Percentiles rank a stretch among this genome's conserved stretches.
Conservation (phyloP, 2,888 invertebrate species). For the Lucinisca nassula region DNA sequence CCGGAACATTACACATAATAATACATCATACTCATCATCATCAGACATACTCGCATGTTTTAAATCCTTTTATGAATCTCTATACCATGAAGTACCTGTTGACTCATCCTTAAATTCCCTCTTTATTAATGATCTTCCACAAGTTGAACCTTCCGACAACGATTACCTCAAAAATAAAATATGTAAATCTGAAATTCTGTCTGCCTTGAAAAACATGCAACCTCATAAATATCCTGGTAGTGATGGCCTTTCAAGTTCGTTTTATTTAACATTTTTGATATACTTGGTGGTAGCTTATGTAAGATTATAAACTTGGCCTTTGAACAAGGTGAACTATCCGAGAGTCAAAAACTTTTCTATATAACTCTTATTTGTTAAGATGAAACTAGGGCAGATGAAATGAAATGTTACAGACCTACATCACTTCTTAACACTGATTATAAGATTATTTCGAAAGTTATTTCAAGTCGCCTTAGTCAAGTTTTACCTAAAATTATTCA, state of each 20-base stretch:
- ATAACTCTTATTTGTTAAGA: conserved; percentile 68
- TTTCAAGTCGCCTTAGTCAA: conserved; percentile 55
- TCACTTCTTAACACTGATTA: conserved; percentile 69
- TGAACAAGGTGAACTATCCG: conserved; percentile 38
- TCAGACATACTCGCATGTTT: neutral
- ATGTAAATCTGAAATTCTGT: conserved; percentile 15
- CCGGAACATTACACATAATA: neutral
- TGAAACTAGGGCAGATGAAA: conserved; percentile 23
- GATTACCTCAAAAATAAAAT: conserved; percentile 2
- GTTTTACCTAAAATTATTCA: conserved; percentile 59
- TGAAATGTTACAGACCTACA: conserved; percentile 72
- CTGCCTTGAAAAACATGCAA: conserved; percentile 21
- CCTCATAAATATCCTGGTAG: conserved; percentile 43
- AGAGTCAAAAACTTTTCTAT: conserved; percentile 39
- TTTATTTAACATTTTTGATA: conserved; percentile 46
- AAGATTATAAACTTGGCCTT: conserved; percentile 16
- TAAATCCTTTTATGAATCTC: too few species aligned
- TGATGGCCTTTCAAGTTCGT: conserved; percentile 30
- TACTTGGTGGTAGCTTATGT: conserved; percentile 36
- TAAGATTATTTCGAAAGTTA: conserved; percentile 70
- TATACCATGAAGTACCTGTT: too few species aligned
- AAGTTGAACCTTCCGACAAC: conserved; percentile 12
- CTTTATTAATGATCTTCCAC: neutral
- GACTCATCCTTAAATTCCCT: too few species aligned
- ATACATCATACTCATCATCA: too few species aligned